phyloP scores from a whole-genome alignment of 2,888 invertebrate species.

The Anthophora plumipes region DNA sequence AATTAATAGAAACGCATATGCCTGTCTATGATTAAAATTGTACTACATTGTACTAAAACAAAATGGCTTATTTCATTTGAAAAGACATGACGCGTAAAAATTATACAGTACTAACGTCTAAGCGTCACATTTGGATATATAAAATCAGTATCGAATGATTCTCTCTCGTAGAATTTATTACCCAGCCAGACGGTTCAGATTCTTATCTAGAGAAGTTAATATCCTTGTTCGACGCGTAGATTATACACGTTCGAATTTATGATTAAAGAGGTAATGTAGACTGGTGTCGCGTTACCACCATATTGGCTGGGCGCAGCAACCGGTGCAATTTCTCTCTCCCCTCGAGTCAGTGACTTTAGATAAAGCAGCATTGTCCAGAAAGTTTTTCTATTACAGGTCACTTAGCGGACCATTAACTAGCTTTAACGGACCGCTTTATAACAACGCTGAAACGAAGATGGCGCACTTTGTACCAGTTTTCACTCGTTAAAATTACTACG shows the following conservation, averaged over 20 bases:
- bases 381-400: slow-evolving; percentile 60
- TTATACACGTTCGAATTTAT: slow-evolving; percentile 39
- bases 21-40: too few species aligned
- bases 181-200: slow-evolving; percentile 23
- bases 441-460: not conserved
- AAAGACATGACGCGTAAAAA: too few species aligned
- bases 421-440: slow-evolving; percentile 1
- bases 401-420: slow-evolving; percentile 64
- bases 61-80: too few species aligned
- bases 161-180: not conserved
- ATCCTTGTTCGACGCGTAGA: slow-evolving; percentile 20
- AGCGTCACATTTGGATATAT: too few species aligned
- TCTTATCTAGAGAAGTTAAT: slow-evolving; percentile 62
- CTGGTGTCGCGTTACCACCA: slow-evolving; percentile 70
- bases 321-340: slow-evolving; percentile 17
- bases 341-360: slow-evolving; percentile 12
- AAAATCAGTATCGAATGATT: slow-evolving; percentile 40
- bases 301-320: slow-evolving; percentile 56
- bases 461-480: slow-evolving; percentile 3
- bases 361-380: slow-evolving; percentile 26
- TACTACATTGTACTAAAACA: too few species aligned
- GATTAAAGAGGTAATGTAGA: slow-evolving; percentile 64
- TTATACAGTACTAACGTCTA: too few species aligned
- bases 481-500: slow-evolving; percentile 1
- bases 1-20: too few species aligned